Percentiles rank a stretch among this genome's conserved stretches.
Conservation (phyloP, 2,888 invertebrate species). For the Drosophila pullipes region DNA sequence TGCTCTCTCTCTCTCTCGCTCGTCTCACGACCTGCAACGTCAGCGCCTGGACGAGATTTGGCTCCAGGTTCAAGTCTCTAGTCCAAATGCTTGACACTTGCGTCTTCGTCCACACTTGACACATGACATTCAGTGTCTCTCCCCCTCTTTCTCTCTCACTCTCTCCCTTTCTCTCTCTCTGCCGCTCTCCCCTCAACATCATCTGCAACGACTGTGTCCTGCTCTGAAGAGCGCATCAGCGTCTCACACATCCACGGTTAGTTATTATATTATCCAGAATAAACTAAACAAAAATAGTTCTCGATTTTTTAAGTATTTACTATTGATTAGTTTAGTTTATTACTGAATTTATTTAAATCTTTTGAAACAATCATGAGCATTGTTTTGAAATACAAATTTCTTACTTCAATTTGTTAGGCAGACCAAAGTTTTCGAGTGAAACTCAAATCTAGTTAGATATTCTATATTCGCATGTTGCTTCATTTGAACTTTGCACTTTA, state of each 20-base stretch:
- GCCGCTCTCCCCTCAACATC: conserved; percentile 1
- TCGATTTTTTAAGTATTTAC: not conserved
- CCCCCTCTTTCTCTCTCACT: not conserved
- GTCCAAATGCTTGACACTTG: conserved; percentile 71
- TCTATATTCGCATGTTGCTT: not conserved
- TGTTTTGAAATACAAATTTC: not conserved
- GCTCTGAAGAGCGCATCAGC: conserved; percentile 42
- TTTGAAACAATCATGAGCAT: not conserved
- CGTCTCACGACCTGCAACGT: conserved; percentile 60
- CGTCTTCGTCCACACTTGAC: conserved; percentile 75
- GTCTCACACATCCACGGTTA: not conserved
- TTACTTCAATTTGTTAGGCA: not conserved
- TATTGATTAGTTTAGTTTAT: not conserved
- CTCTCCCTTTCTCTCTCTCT: not conserved
- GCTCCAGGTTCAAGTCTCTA: conserved; percentile 51
- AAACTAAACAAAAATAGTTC: not conserved
- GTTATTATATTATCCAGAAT: not conserved
- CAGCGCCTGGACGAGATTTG: conserved; percentile 49
- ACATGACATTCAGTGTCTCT: conserved; percentile 34
- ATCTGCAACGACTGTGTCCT: conserved; percentile 20
- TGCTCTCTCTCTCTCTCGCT: not conserved
- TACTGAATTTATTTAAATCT: not conserved
- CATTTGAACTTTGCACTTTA: not conserved
- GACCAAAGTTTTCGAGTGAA: too few relatives aligned
- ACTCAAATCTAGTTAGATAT: not conserved